Base-by-base conservation (phyloP, 2,797 vertebrate species). In the Astyanax mexicanus region DNA sequence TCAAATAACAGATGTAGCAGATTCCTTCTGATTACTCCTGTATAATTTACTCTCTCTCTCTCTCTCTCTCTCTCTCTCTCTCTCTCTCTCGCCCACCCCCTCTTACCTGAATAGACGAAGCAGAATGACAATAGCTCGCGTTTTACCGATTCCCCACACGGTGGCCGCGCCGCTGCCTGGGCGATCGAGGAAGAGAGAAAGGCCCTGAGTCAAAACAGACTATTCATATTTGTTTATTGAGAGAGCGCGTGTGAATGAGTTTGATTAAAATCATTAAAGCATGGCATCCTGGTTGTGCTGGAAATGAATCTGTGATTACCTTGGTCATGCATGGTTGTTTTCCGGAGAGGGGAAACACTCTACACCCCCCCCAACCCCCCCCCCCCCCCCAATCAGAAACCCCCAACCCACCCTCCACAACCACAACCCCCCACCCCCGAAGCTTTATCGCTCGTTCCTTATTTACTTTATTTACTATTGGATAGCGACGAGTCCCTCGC, bases 181-280 rank as follows among this genome's bases (percentile, higher is more conserved):
- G 68, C 62, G 73, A 58, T 69, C 60, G 35, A 15, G 74, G 69
- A 65, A 44, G 72, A 57, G 72, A 75, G 73, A 73, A n/a, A 75
- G 40, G 79, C 61, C 73, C 49, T 69, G 47, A 75, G 65, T 74
- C 65, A 77, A 83, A 81, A 80, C 77, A 73, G 82, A 78, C 80
- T 74, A 72, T 84, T 82, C 78, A 79, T 82, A 84, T 84, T 82
- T 84, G 73, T 82, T 84, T 82, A 84, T 82, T 76, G 83, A 80
- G 81, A 82, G 78, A 66, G 78, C 60, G 21, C 11, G 80, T 81
- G 79, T 87, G 80, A 87, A 82, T 86, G 74, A 79, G 74, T 87
- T 86, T 89, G 87, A 90, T 90, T 89, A 80, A 80, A 89, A 90
- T 86, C 84, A 84, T 89, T 88, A 89, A 88, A 90, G 86, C 86